phyloP scores from a whole-genome alignment of 2,888 invertebrate genomes.

The Spatulosminthurus flaviceps region DNA sequence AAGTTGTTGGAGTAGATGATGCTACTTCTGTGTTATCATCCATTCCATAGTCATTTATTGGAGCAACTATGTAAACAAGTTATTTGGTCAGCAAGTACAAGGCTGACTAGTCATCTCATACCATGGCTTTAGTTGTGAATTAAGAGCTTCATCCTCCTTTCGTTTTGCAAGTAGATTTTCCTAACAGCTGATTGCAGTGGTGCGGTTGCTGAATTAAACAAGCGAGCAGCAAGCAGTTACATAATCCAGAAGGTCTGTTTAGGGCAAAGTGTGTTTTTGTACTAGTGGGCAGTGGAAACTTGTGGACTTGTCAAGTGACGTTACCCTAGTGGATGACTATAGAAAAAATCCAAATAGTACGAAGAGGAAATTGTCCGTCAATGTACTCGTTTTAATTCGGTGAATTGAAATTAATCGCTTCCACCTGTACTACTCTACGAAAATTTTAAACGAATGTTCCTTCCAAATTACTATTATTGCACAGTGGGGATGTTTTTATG shows the following conservation, averaged over 20 bases:
- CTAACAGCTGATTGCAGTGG: constrained; percentile 12
- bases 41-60: too few relatives aligned
- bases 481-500: neutral
- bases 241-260: neutral
- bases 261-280: constrained; percentile 4
- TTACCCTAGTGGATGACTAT: neutral
- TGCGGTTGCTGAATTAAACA: constrained; percentile 13
- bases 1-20: too few relatives aligned
- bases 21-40: too few relatives aligned
- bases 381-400: neutral
- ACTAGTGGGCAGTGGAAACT: neutral
- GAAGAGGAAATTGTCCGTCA: neutral
- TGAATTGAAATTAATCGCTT: neutral
- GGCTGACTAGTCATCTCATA: neutral
- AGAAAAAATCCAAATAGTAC: neutral
- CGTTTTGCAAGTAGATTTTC: neutral
- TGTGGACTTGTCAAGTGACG: neutral
- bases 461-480: neutral
- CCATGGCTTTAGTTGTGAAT: neutral
- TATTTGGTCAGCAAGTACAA: neutral
- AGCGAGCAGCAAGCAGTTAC: neutral
- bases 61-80: too few relatives aligned
- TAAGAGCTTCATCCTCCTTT: neutral
- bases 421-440: neutral
- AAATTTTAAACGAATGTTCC: neutral